A percentile compares a stretch with the other conserved stretches of the same genome.
Evolutionary conservation across 2,113 vertebrate species (phyloP).

Genomic region (Pampusana beccarii): DNA sequence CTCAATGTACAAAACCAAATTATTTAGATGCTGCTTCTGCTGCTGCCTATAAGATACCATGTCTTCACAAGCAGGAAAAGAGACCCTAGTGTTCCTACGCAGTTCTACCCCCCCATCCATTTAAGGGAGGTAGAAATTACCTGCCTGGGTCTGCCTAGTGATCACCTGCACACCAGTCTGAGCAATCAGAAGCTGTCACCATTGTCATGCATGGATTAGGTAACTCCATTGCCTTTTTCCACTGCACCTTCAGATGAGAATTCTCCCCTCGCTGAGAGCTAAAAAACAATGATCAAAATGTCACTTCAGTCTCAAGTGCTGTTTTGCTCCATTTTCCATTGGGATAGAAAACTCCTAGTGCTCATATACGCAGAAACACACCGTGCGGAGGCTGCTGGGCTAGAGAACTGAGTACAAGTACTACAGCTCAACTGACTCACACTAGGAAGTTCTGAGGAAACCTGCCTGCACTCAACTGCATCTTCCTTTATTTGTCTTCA

Average conservation of each 20-base stretch:
- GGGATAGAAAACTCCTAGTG: neutral
- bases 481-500: neutral
- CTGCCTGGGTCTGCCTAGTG: neutral
- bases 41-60: neutral
- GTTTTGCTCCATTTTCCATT: neutral
- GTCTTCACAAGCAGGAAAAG: neutral
- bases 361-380: neutral
- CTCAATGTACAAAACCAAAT: neutral
- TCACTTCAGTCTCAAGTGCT: neutral
- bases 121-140: neutral
- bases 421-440: neutral
- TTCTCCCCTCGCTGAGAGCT: neutral
- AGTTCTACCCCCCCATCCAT: neutral
- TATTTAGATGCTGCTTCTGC: neutral
- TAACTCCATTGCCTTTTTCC: neutral
- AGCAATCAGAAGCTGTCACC: neutral
- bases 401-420: neutral
- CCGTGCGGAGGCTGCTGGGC: neutral
- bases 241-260: neutral
- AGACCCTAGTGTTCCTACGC: neutral
- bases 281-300: neutral
- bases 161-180: neutral
- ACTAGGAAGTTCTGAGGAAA: too few relatives aligned
- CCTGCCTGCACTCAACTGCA: neutral
- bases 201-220: neutral